These are phyloP conservation scores for Sminthurides bifidus DNA, from an alignment of 1,140 invertebrate genomes.

Conservation along the genomic window DNA sequence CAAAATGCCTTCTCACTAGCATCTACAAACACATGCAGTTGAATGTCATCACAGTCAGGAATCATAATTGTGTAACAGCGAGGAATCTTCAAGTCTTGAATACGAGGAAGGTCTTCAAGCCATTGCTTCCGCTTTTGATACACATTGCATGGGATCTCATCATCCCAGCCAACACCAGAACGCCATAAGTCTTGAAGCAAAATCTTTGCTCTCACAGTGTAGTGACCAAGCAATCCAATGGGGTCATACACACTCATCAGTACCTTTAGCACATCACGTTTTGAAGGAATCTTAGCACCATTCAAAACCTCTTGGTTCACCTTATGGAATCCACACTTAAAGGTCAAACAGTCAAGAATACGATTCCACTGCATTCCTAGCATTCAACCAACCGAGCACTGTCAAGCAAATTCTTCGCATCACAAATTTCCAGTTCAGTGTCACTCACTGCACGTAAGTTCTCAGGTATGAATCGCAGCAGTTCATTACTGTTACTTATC, in stretches of 20 bases:
- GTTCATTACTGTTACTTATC: not conserved
- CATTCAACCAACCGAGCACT: not conserved
- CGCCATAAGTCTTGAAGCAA: slow-evolving; percentile 22
- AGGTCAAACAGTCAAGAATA: slow-evolving; percentile 1
- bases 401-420: not conserved
- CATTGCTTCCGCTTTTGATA: slow-evolving; percentile 8
- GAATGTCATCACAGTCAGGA: slow-evolving; percentile 1
- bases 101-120: not conserved
- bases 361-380: slow-evolving; percentile 6
- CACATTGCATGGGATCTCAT: slow-evolving; percentile 1
- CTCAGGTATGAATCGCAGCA: not conserved
- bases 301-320: not conserved
- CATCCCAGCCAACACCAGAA: slow-evolving; percentile 18
- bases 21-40: slow-evolving; percentile 19
- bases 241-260: slow-evolving; percentile 20
- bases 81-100: not conserved
- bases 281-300: not conserved
- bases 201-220: slow-evolving; percentile 10
- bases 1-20: slow-evolving; percentile 10
- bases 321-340: not conserved
- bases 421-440: not conserved
- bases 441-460: not conserved
- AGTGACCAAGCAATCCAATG: slow-evolving; percentile 12
- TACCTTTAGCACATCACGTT: not conserved
- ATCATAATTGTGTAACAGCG: slow-evolving; percentile 12